A percentile compares a stretch with the other conserved stretches of the same genome.
phyloP scores from a whole-genome alignment of 2,888 invertebrate species.

The Ormyrus nitidulus region DNA sequence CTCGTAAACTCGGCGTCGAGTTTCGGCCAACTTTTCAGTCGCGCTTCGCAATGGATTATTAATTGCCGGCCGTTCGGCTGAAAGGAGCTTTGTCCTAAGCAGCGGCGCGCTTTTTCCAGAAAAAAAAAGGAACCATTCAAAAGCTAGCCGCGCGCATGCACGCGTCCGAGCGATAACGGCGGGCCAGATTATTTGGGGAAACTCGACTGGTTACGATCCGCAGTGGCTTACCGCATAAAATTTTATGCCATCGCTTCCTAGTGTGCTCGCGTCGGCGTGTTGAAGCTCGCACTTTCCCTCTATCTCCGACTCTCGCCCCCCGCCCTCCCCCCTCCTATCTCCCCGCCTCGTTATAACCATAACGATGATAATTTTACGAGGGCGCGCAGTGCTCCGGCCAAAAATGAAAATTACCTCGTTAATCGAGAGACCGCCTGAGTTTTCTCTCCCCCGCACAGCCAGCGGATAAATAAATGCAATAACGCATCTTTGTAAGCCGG shows the following conservation, averaged over 20 bases:
- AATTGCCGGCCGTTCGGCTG: neutral
- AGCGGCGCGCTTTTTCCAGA: too few species aligned
- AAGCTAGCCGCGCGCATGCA: too few species aligned
- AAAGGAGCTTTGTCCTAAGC: neutral
- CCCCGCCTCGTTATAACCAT: constrained; percentile 21
- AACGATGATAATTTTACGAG: constrained; percentile 52
- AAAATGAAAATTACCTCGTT: constrained; percentile 51
- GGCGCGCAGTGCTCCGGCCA: constrained; percentile 25
- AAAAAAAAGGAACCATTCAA: too few species aligned
- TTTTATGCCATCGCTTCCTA: constrained; percentile 32
- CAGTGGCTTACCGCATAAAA: constrained; percentile 45
- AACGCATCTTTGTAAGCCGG: neutral
- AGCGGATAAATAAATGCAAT: constrained; percentile 25
- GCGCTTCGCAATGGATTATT: too few species aligned
- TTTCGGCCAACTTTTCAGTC: neutral
- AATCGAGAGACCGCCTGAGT: constrained; percentile 19
- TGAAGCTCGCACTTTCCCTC: neutral
- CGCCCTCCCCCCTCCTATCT: too few species aligned
- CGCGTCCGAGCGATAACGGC: neutral
- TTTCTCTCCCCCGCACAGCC: constrained; percentile 5
- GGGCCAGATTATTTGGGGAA: constrained; percentile 41
- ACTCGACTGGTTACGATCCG: constrained; percentile 39
- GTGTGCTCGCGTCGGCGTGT: constrained; percentile 15
- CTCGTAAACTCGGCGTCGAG: too few species aligned
- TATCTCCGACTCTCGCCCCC: too few species aligned